phyloP scores from a whole-genome alignment of 1,140 invertebrate species.

The Plectrocnemia conspersa region DNA sequence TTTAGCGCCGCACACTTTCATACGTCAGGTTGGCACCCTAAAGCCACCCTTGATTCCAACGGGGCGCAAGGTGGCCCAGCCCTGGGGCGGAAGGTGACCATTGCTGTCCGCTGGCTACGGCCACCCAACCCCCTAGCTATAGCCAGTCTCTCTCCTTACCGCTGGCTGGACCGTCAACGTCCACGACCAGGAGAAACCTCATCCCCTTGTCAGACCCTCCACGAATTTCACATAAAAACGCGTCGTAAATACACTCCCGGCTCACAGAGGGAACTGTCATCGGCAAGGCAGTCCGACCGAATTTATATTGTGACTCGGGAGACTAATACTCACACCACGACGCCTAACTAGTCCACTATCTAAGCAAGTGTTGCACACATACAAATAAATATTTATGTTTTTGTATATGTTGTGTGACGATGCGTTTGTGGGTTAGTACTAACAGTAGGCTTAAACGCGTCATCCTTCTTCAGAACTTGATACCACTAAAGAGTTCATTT shows the following conservation, averaged over 20 bases:
- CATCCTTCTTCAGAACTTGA: too few relatives aligned
- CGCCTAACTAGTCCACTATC: slow-evolving; percentile 8
- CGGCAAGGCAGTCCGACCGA: slow-evolving; percentile 16
- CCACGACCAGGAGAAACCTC: background rate
- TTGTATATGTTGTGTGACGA: too few relatives aligned
- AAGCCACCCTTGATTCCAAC: background rate
- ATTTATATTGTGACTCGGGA: slow-evolving; percentile 16
- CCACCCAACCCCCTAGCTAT: background rate
- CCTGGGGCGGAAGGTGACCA: too few relatives aligned
- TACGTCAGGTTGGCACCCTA: slow-evolving; percentile 11
- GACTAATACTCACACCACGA: background rate
- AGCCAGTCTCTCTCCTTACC: background rate
- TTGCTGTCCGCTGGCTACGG: background rate
- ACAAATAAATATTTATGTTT: too few relatives aligned
- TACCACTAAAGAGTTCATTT: too few relatives aligned
- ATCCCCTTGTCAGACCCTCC: background rate
- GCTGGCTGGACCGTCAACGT: slow-evolving; percentile 1
- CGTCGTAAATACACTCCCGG: slow-evolving; percentile 9
- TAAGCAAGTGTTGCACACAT: background rate
- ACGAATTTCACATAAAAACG: slow-evolving; percentile 9
- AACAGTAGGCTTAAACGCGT: too few relatives aligned
- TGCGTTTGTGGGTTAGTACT: too few relatives aligned
- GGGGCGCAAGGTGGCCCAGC: background rate
- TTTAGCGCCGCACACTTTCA: slow-evolving; percentile 25
- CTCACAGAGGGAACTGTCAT: slow-evolving; percentile 15